Conservation (phyloP, 2,113 vertebrate genomes). For the Syngnathoides biaculeatus region DNA sequence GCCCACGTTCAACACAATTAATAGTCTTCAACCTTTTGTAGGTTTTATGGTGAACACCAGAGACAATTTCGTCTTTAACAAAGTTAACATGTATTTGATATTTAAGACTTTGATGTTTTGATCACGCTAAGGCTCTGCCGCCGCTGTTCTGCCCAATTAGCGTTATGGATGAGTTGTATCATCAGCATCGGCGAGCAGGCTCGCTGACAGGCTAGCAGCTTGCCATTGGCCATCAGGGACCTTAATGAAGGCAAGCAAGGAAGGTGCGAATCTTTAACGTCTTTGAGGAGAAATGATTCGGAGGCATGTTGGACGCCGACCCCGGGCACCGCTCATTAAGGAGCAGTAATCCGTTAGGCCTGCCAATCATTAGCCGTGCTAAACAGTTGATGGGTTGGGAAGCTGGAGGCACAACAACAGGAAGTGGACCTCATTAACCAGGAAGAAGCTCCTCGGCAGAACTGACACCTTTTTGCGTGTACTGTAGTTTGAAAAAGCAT, state of each 20-base stretch:
- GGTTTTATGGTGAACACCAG: neutral
- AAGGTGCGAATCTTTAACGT: conserved; percentile 13
- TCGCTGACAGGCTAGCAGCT: conserved; percentile 1
- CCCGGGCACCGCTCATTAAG: conserved; percentile 12
- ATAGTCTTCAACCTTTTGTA: neutral
- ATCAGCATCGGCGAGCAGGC: conserved; percentile 6
- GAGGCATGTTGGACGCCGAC: neutral
- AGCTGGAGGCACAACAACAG: neutral
- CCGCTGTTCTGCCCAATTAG: conserved; percentile 47
- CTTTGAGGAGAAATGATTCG: conserved; percentile 8
- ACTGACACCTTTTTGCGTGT: neutral
- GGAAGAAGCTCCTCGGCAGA: neutral
- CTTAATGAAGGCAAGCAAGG: neutral
- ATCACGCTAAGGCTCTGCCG: conserved; percentile 17
- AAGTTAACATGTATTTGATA: neutral
- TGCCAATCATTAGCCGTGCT: conserved; percentile 6
- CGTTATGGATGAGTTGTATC: conserved; percentile 49
- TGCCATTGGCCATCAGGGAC: conserved; percentile 1
- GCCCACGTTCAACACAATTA: too few species aligned
- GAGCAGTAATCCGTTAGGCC: conserved; percentile 17
- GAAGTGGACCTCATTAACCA: neutral
- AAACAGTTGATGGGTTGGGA: neutral
- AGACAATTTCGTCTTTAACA: neutral
- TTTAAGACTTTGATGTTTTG: neutral
- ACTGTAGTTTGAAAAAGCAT: neutral